Percentiles rank a stretch among this genome's conserved stretches.
phyloP scores from a whole-genome alignment of 2,888 invertebrate genomes.

The Rosalia funebris region DNA sequence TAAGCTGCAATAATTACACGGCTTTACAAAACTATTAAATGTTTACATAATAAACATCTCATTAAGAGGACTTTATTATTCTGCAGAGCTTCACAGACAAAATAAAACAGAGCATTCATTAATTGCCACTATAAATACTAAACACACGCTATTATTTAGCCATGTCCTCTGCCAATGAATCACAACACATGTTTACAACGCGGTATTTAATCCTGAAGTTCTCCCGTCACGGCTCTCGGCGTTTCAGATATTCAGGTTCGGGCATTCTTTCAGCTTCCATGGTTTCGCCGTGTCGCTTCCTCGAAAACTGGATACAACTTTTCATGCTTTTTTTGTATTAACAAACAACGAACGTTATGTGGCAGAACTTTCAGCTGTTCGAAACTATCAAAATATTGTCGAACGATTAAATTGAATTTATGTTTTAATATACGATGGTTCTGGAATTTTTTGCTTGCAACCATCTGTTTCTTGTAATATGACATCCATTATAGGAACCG shows the following conservation, averaged over 20 bases:
- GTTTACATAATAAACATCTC: constrained; percentile 24
- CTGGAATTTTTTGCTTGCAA: background rate
- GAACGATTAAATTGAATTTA: constrained; percentile 21
- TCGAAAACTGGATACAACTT: constrained; percentile 14
- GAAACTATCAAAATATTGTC: constrained; percentile 18
- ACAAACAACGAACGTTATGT: constrained; percentile 1
- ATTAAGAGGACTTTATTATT: constrained; percentile 37
- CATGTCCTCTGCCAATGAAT: constrained; percentile 47
- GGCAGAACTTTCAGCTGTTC: constrained; percentile 16
- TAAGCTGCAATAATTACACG: no score
- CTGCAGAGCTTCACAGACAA: constrained; percentile 38
- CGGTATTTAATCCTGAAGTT: constrained; percentile 46
- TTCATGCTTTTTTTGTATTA: constrained; percentile 9
- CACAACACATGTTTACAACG: constrained; percentile 51
- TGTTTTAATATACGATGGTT: constrained; percentile 20
- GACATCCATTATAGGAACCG: background rate
- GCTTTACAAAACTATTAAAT: no score
- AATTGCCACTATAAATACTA: constrained; percentile 51
- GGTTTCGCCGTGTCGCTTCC: background rate
- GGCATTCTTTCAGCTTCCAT: constrained; percentile 14
- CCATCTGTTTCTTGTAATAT: constrained; percentile 3
- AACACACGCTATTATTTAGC: constrained; percentile 47
- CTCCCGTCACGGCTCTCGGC: constrained; percentile 38
- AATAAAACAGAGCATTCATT: constrained; percentile 49
- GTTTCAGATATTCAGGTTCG: constrained; percentile 18